These are phyloP conservation scores for Cyclargus thomasi DNA, from an alignment of 1,140 invertebrate species.

Conservation along the genomic window DNA sequence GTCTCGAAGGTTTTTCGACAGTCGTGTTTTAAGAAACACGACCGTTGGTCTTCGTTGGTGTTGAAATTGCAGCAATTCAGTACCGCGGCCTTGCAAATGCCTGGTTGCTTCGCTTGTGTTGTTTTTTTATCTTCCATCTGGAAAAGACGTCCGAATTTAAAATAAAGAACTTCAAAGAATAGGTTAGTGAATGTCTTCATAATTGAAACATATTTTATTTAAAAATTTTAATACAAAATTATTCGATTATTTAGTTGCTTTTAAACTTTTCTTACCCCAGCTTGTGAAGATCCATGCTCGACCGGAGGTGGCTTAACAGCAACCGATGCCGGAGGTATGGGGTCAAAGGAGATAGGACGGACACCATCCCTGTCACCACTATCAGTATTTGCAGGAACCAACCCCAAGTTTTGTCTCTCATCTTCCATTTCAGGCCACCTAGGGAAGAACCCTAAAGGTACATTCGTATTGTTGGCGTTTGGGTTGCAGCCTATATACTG, in stretches of 20 bases:
- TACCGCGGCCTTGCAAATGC: slow-evolving; percentile 31
- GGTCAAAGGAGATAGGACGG: slow-evolving; percentile 30
- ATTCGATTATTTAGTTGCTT: too few relatives aligned
- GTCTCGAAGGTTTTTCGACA: slow-evolving; percentile 29
- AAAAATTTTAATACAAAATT: too few relatives aligned
- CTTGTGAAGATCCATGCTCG: slow-evolving; percentile 37
- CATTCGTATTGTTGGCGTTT: slow-evolving; percentile 12
- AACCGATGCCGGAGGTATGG: slow-evolving; percentile 14
- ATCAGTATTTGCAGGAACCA: slow-evolving; percentile 18
- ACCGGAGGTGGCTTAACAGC: slow-evolving; percentile 25
- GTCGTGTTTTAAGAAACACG: slow-evolving; percentile 29
- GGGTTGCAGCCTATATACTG: slow-evolving; percentile 9
- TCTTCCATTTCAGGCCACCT: slow-evolving; percentile 33
- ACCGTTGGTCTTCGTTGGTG: background rate
- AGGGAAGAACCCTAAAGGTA: background rate
- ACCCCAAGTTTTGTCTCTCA: slow-evolving; percentile 28
- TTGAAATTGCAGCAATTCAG: slow-evolving; percentile 29
- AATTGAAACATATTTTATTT: too few relatives aligned
- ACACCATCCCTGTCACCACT: slow-evolving; percentile 27
- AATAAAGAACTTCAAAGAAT: too few relatives aligned
- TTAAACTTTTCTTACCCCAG: slow-evolving; percentile 29
- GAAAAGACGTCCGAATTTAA: background rate
- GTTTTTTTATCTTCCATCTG: slow-evolving; percentile 21
- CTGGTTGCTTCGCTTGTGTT: slow-evolving; percentile 16
- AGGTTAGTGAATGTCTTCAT: too few relatives aligned